phyloP scores from a whole-genome alignment of 2,797 vertebrate genomes.

The Carduelis carduelis region DNA sequence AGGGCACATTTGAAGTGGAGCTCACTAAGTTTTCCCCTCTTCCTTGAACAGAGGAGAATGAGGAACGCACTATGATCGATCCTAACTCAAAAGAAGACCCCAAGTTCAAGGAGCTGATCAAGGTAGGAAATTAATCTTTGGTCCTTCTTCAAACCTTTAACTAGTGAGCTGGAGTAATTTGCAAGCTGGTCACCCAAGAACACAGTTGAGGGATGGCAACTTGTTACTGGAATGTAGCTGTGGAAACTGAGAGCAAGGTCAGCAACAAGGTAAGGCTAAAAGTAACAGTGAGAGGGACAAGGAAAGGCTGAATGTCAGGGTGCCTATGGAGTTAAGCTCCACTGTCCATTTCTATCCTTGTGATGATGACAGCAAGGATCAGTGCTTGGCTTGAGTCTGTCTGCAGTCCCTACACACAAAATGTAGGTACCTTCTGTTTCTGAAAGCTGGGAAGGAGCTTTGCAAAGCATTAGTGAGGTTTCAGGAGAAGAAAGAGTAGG shows the following conservation, averaged over 20 bases:
- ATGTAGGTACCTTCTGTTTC: not conserved
- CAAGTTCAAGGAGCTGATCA: slow-evolving; percentile 95
- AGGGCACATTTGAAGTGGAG: not conserved
- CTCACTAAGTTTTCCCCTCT: slow-evolving; percentile 9
- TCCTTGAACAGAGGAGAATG: slow-evolving; percentile 88
- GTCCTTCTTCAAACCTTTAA: not conserved
- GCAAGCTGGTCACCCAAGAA: not conserved
- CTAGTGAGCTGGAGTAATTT: not conserved
- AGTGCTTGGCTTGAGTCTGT: not conserved
- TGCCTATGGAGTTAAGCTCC: not conserved
- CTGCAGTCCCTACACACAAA: not conserved
- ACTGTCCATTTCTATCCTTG: not conserved
- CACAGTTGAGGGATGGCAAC: not conserved
- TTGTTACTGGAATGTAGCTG: not conserved
- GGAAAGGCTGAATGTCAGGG: not conserved
- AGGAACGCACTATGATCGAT: slow-evolving; percentile 94
- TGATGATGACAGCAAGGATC: not conserved
- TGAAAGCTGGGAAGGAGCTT: not conserved
- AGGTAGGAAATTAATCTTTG: slow-evolving; percentile 75
- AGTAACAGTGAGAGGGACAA: not conserved
- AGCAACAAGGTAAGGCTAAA: not conserved
- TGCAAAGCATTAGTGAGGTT: not conserved
- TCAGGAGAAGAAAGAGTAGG: not conserved
- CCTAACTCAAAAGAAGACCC: slow-evolving; percentile 88
- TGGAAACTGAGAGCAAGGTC: not conserved